Evolutionary conservation across 1,140 invertebrate genomes (phyloP).

Genomic region (Theocolax elegans): DNA sequence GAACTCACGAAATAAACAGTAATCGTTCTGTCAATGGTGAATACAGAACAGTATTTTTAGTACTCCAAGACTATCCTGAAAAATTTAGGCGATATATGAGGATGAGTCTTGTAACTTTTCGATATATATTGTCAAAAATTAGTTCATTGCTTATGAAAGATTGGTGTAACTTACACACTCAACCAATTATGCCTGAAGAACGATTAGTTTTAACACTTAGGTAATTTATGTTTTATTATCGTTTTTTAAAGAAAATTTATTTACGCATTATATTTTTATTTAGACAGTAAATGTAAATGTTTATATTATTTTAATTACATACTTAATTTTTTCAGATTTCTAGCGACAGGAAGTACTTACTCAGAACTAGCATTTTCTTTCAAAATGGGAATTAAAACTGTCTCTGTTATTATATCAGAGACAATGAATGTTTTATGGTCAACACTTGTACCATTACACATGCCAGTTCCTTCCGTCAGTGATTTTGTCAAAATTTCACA

Average conservation of each 20-base stretch:
- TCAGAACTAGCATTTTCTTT: background rate
- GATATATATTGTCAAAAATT: background rate
- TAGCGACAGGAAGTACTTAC: background rate
- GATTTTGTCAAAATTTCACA: slow-evolving; percentile 2
- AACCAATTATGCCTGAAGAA: background rate
- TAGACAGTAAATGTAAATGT: background rate
- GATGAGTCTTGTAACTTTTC: background rate
- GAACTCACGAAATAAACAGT: no score
- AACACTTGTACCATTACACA: background rate
- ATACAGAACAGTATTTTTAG: no score
- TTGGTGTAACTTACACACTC: slow-evolving; percentile 2
- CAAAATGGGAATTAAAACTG: slow-evolving; percentile 1
- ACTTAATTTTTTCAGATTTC: background rate
- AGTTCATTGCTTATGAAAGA: background rate
- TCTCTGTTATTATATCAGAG: background rate
- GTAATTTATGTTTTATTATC: background rate
- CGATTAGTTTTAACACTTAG: slow-evolving; percentile 7
- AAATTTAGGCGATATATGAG: background rate
- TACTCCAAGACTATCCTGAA: no score
- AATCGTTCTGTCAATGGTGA: no score
- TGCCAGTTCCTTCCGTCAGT: background rate
- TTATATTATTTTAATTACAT: background rate
- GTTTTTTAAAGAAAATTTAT: background rate
- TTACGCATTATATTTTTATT: background rate
- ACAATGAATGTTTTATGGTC: background rate